Evolutionary conservation across 2,888 invertebrate species (phyloP), one percentile per base, ranked within the genome.

Genomic region (Drosophila imparisetae): DNA sequence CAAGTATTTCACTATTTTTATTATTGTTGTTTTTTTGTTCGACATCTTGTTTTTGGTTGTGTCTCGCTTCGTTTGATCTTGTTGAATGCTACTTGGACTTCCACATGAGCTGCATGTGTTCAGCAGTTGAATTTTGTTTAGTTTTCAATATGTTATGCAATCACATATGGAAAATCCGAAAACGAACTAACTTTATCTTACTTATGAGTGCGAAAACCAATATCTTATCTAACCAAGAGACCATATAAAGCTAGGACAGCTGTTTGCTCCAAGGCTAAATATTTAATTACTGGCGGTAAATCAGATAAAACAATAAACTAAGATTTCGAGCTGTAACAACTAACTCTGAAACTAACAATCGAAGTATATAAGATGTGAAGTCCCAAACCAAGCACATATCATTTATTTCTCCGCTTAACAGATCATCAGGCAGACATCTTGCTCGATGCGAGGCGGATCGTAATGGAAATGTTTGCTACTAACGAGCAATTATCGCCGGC

Each of bases 401-500:
- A 38, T 34, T 27, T 54, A 27, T 38, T 36, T 24, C 24, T 36
- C 5, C 24, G 15, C 15, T 21, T 5, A 1, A 34, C 15, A 34
- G 29, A 66, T 58, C 42, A 24, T 38, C 48, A 53, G 32, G 65
- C 32, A 54, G 62, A 77, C 48, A 73, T 69, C 57, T 63, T 48
- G 55, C 40, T 66, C 45, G 62, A 50, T 40, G 27, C 50, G 27
- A 60, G 57, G 49, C 58, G 11, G 50, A 32, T 40, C 30, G 60
- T 32, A 64, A 72, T 69, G 66, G 42, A 76, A 72, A 67, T 79
- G 61, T 78, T 81, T 71, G 84, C 84, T 84, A 84, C 89, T 87
- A 87, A 87, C 86, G 89, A 88, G 86, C 89, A 84, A 88, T 87
- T 84, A 87, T 87, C 89, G 86, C 80, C 80, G 73, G 79, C 84